A percentile compares a stretch with the other conserved stretches of the same genome.
phyloP scores from a whole-genome alignment of 2,797 vertebrate species.

The Sebastes vulpes region DNA sequence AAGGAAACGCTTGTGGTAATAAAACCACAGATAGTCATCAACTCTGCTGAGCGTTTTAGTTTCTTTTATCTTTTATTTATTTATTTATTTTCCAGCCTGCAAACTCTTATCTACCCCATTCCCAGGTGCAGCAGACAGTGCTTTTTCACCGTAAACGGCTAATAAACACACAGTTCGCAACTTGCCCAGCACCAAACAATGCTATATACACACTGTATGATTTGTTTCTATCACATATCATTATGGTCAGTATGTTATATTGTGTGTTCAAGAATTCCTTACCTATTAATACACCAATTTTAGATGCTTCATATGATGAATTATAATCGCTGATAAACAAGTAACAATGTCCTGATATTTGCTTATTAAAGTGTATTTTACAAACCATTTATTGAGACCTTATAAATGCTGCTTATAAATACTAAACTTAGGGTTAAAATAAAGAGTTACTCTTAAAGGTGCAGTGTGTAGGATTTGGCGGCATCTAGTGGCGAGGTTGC shows the following conservation, averaged over 20 bases:
- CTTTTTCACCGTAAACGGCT: no score
- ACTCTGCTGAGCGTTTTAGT: neutral
- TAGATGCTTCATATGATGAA: neutral
- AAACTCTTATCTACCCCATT: neutral
- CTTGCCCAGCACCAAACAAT: neutral
- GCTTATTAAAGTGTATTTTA: neutral
- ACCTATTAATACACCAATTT: neutral
- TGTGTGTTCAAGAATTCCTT: neutral
- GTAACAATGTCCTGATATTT: neutral
- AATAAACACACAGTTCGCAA: neutral
- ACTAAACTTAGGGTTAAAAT: neutral
- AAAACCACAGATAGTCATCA: neutral
- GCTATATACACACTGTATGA: neutral
- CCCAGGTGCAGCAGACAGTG: neutral
- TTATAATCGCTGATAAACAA: neutral
- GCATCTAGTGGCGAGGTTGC: no score
- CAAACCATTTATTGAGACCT: neutral
- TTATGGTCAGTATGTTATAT: neutral
- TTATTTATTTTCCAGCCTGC: neutral
- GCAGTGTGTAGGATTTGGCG: no score
- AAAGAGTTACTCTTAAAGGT: no score
- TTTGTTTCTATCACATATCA: neutral
- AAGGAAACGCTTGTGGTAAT: accelerated
- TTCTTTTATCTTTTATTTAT: neutral
- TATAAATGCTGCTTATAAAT: neutral